A percentile compares a stretch with the other conserved stretches of the same genome.
Conservation (phyloP, 2,797 vertebrate genomes). For the Xenentodon cancila region DNA sequence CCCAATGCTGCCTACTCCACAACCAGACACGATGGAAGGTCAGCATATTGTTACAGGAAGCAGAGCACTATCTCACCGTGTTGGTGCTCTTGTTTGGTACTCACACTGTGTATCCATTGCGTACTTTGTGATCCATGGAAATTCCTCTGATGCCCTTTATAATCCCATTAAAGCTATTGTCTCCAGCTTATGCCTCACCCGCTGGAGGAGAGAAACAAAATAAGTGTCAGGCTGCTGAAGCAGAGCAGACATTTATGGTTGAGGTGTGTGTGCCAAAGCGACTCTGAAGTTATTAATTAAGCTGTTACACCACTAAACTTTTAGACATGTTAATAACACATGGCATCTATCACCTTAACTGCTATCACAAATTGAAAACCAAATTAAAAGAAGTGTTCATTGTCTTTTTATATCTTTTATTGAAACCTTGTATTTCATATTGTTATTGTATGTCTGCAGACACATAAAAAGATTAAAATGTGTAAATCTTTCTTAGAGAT, state of each 20-base stretch:
- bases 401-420: too few relatives aligned
- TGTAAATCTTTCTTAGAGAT: not conserved
- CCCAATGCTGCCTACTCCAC: conserved; percentile 46
- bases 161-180: conserved; percentile 77
- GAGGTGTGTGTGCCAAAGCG: conserved; percentile 37
- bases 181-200: conserved; percentile 56
- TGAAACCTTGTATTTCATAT: too few relatives aligned
- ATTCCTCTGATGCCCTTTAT: conserved; percentile 70
- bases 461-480: not conserved
- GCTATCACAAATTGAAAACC: not conserved
- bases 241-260: conserved; percentile 33
- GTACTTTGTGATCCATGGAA: conserved; percentile 66
- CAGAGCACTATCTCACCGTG: conserved; percentile 38
- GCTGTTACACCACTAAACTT: not conserved
- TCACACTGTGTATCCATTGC: conserved; percentile 42
- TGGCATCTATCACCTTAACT: not conserved
- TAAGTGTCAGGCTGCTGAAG: conserved; percentile 22
- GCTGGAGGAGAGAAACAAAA: conserved; percentile 35
- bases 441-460: not conserved
- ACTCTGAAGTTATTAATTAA: conserved; percentile 39
- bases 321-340: conserved; percentile 10
- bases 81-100: conserved; percentile 46
- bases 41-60: conserved; percentile 47
- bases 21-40: conserved; percentile 43
- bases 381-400: not conserved